Evolutionary conservation across 2,797 vertebrate species (phyloP).

Genomic region (Spondyliosoma cantharus): DNA sequence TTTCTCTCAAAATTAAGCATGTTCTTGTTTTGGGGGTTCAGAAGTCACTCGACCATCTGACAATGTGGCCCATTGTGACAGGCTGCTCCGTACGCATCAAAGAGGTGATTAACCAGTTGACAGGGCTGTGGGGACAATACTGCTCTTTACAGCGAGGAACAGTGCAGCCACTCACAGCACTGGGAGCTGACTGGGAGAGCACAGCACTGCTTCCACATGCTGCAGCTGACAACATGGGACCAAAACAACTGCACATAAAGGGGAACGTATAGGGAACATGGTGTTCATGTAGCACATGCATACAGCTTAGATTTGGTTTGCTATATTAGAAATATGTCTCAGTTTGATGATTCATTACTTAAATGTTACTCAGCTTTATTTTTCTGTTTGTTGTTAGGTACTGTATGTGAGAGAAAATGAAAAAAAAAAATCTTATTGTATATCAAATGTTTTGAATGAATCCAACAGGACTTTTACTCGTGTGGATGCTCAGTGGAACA

Average conservation of each 20-base stretch:
- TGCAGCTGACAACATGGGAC: conserved; percentile 67
- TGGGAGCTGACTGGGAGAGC: conserved; percentile 65
- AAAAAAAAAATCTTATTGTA: background rate
- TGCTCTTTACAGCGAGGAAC: conserved; percentile 82
- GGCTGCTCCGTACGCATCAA: conserved; percentile 84
- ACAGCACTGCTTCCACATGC: conserved; percentile 57
- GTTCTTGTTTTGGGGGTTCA: conserved; percentile 83
- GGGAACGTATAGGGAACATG: conserved; percentile 19
- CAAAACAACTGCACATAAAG: conserved; percentile 63
- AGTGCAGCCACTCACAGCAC: conserved; percentile 79
- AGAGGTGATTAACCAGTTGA: conserved; percentile 87
- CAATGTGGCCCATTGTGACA: conserved; percentile 85
- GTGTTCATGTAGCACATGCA: conserved; percentile 18
- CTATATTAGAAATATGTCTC: background rate
- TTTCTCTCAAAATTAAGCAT: conserved; percentile 79
- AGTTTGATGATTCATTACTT: background rate
- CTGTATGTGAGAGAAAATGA: background rate
- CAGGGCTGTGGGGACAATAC: conserved; percentile 83
- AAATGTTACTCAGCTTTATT: background rate
- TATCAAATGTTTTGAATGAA: background rate
- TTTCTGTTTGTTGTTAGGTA: background rate
- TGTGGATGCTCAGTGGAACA: background rate
- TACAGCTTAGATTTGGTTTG: background rate
- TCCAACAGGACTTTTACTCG: background rate
- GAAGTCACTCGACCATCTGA: conserved; percentile 80